phyloP scores from a whole-genome alignment of 2,888 invertebrate genomes.

The Melieria crassipennis region DNA sequence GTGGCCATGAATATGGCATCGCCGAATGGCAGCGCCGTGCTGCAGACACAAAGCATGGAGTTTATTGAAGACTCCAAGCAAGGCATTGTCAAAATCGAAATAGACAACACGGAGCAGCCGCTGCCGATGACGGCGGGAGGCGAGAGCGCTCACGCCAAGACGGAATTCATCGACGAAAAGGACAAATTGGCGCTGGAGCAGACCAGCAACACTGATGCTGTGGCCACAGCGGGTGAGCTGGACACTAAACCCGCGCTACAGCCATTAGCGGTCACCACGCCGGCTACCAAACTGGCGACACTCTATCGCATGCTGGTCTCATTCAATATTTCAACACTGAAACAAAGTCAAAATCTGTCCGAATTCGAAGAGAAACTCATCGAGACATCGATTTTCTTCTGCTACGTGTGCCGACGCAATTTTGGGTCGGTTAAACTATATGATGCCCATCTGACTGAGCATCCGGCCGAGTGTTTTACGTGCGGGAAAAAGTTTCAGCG shows the following conservation, averaged over 20 bases:
- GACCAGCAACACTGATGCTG: slow-evolving; percentile 12
- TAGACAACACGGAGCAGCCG: slow-evolving; percentile 48
- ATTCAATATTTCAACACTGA: slow-evolving; percentile 62
- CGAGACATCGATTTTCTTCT: slow-evolving; percentile 65
- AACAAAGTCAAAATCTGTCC: slow-evolving; percentile 58
- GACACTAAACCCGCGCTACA: slow-evolving; percentile 48
- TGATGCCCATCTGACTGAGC: slow-evolving; percentile 79
- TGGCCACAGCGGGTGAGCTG: slow-evolving; percentile 35
- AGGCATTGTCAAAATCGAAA: slow-evolving; percentile 61
- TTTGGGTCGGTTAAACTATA: slow-evolving; percentile 76
- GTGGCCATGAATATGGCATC: slow-evolving; percentile 20
- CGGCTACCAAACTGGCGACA: slow-evolving; percentile 59
- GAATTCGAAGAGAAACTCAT: slow-evolving; percentile 60
- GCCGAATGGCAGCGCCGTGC: slow-evolving; percentile 24
- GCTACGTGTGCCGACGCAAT: slow-evolving; percentile 73
- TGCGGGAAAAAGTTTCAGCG: slow-evolving; percentile 83
- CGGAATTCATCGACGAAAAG: slow-evolving; percentile 55
- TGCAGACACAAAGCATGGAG: slow-evolving; percentile 41
- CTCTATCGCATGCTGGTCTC: slow-evolving; percentile 64
- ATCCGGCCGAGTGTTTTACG: slow-evolving; percentile 83
- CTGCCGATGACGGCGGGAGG: slow-evolving; percentile 26
- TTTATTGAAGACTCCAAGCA: slow-evolving; percentile 56
- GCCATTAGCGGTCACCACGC: slow-evolving; percentile 50
- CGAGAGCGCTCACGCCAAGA: slow-evolving; percentile 42
- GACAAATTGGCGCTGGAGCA: slow-evolving; percentile 42